Conservation (phyloP, 2,113 vertebrate genomes). For the Sarotherodon lohbergeri region DNA sequence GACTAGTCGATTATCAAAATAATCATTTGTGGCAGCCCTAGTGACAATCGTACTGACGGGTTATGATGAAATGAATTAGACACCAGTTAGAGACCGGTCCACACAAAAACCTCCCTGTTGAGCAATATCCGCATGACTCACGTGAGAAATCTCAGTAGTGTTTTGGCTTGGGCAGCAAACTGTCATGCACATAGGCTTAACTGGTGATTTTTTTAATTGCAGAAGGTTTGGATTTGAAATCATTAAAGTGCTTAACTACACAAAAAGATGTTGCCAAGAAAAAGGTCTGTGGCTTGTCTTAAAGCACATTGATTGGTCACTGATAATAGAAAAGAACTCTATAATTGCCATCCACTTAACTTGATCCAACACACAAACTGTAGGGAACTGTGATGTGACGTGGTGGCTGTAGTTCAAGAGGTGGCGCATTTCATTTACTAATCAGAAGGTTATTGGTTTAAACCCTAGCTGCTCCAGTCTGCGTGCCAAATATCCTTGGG, state of each 20-base stretch:
- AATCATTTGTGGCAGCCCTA: too few relatives aligned
- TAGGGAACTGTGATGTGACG: neutral
- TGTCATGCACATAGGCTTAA: neutral
- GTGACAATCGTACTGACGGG: too few relatives aligned
- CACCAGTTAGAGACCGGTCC: too few relatives aligned
- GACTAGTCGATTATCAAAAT: too few relatives aligned
- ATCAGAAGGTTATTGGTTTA: neutral
- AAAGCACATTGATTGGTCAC: neutral
- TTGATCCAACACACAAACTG: neutral
- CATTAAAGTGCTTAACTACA: neutral
- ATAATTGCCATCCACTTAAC: neutral
- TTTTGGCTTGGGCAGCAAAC: neutral
- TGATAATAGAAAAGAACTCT: neutral
- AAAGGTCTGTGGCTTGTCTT: neutral
- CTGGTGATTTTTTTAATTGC: neutral
- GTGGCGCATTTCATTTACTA: neutral
- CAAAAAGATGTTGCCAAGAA: neutral
- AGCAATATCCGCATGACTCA: neutral
- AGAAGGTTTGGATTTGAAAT: neutral
- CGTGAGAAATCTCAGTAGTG: neutral
- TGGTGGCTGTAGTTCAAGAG: neutral
- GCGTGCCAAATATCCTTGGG: neutral
- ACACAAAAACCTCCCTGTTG: neutral
- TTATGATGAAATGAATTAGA: too few relatives aligned
- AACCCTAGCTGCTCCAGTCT: neutral